Evolutionary conservation across 2,797 vertebrate genomes (phyloP).

Genomic region (Paratrypauchen microcephalus): DNA sequence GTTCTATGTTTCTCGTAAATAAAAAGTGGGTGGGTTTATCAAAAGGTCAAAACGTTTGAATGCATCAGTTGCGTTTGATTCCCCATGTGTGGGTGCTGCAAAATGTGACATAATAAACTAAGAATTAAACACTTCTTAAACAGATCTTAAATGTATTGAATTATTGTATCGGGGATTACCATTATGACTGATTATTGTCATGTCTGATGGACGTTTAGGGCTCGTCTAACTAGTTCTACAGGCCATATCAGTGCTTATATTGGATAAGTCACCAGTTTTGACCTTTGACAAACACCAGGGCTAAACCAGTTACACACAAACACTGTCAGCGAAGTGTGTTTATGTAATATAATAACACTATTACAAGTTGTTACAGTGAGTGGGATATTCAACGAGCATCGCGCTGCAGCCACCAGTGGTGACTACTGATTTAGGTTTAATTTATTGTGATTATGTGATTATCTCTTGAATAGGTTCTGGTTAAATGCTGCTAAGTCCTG

Average conservation of each 20-base stretch:
- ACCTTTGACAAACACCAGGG: neutral
- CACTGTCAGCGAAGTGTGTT: neutral
- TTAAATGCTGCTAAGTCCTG: neutral
- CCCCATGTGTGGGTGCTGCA: constrained; percentile 24
- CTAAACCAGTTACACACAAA: neutral
- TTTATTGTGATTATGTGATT: neutral
- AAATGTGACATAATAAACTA: neutral
- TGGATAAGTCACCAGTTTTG: neutral
- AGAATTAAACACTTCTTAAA: neutral
- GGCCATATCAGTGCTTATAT: neutral
- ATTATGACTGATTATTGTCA: neutral
- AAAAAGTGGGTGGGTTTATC: constrained; percentile 50
- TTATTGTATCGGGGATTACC: neutral
- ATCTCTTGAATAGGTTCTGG: too few relatives aligned
- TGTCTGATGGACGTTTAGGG: too few relatives aligned
- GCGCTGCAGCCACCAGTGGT: neutral
- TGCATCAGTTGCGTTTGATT: constrained; percentile 13
- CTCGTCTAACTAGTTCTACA: too few relatives aligned
- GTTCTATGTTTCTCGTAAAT: constrained; percentile 63
- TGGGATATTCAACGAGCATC: constrained; percentile 20
- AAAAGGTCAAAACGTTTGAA: constrained; percentile 10
- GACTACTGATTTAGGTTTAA: neutral
- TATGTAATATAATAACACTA: neutral
- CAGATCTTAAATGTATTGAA: neutral
- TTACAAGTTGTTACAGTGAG: neutral